Evolutionary conservation across 2,113 vertebrate genomes (phyloP).

Genomic region (Pungitius pungitius): DNA sequence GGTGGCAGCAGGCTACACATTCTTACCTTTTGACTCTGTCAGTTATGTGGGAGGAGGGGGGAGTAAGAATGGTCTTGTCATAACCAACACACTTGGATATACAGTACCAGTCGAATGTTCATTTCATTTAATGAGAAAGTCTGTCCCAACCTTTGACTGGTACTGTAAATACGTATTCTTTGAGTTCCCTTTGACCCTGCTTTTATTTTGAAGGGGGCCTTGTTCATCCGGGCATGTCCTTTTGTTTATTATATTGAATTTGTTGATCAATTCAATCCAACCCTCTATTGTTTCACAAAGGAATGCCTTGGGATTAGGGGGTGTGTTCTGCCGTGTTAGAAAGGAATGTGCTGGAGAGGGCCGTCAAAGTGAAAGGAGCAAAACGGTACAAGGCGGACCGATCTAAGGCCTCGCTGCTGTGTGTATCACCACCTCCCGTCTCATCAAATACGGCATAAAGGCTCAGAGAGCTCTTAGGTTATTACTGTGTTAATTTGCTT

Average conservation of each 20-base stretch:
- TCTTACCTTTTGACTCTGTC: conserved; percentile 3
- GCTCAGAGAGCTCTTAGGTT: conserved; percentile 44
- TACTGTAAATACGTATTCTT: neutral
- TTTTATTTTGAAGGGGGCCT: neutral
- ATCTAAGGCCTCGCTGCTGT: conserved; percentile 11
- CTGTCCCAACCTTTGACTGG: no score
- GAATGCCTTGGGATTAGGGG: conserved; percentile 14
- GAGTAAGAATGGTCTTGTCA: neutral
- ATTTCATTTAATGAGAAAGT: no score
- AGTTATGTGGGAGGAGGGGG: neutral
- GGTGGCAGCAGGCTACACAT: conserved; percentile 6
- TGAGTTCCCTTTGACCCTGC: conserved; percentile 18
- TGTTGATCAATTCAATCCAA: conserved; percentile 6
- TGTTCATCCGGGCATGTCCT: neutral
- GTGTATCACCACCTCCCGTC: conserved; percentile 13
- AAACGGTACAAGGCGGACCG: conserved; percentile 18
- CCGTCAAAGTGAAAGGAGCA: conserved; percentile 14
- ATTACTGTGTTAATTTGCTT: conserved; percentile 53
- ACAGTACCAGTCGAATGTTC: no score
- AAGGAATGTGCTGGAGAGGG: conserved; percentile 39
- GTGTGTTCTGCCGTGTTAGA: conserved; percentile 19
- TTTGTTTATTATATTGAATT: neutral
- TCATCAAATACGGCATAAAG: conserved; percentile 44
- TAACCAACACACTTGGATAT: neutral
- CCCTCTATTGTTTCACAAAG: neutral